Evolutionary conservation across 2,797 vertebrate species (phyloP), one percentile per base, ranked within the genome.

Genomic region (Danionella dracula): DNA sequence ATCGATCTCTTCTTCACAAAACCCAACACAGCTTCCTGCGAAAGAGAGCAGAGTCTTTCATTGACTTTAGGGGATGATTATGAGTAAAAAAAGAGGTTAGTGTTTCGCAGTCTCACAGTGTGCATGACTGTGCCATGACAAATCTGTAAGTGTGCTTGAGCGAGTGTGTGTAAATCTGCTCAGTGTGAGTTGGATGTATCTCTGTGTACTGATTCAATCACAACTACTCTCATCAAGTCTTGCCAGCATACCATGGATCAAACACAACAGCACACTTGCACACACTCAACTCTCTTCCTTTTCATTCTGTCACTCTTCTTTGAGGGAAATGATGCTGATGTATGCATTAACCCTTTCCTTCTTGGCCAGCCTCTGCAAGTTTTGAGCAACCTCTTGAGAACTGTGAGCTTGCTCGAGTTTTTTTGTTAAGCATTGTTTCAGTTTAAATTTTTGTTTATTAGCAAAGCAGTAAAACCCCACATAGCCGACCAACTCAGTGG

Each of bases 1-100:
- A 90, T 81, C 57, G 62, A 81, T 90, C 90, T 86, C 68, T 81
- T 82, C 76, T 80, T 77, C 83, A 79, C 86, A 88, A 85, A 90
- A 85, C 86, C 88, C 90, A 85, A 88, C 49, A 75, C 74, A 61
- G 74, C 76, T 74, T 74, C 76, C 75, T 78, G 15, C 31, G 7
- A 27, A 51, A 23, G 35, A 17, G 20, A 68, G 29, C n/a, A 49
- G 29, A 10, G 17, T 38, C 13, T 38, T 46, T 27, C 11, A 66
- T 55, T 46, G 35, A 29, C n/a, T n/a, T n/a, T n/a, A n/a, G n/a
- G n/a, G n/a, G n/a, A n/a, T n/a, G n/a, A n/a, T n/a, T n/a, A 4
- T 32, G 10, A 4, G 17, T 51, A 57, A 51, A 42, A 57, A 3
- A 6, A 17, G 15, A 29, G 19, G 29, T 17, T n/a, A n/a, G n/a